phyloP scores from a whole-genome alignment of 1,140 invertebrate genomes.

The Bombus haemorrhoidalis region DNA sequence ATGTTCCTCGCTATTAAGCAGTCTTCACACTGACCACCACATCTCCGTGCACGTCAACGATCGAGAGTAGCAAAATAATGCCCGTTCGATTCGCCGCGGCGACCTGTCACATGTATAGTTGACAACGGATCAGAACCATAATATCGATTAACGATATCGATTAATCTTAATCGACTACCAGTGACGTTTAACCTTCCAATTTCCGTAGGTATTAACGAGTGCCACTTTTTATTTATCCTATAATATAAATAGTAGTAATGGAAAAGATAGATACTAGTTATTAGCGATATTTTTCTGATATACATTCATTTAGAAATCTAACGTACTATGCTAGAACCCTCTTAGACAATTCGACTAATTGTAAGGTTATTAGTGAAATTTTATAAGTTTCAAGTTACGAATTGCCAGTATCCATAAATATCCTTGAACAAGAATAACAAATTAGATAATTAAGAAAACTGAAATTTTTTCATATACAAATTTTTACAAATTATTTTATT shows the following conservation, averaged over 20 bases:
- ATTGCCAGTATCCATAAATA: neutral
- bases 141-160: neutral
- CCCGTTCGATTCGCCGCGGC: neutral
- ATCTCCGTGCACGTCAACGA: neutral
- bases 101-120: constrained; percentile 20
- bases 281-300: too few relatives aligned
- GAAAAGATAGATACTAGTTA: neutral
- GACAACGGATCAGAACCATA: neutral
- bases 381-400: neutral
- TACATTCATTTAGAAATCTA: neutral
- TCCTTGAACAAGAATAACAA: too few relatives aligned
- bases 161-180: neutral
- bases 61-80: neutral
- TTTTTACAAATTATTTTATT: neutral
- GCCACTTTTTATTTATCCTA: neutral
- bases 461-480: too few relatives aligned
- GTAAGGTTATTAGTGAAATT: neutral
- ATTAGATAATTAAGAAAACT: too few relatives aligned
- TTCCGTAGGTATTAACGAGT: neutral
- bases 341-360: neutral
- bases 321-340: neutral
- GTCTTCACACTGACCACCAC: constrained; percentile 36
- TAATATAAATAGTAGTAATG: neutral
- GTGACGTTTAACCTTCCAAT: neutral
- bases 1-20: constrained; percentile 50